These are phyloP conservation scores for Clarias gariepinus DNA, from an alignment of 2,113 vertebrate species.

Conservation along the genomic window DNA sequence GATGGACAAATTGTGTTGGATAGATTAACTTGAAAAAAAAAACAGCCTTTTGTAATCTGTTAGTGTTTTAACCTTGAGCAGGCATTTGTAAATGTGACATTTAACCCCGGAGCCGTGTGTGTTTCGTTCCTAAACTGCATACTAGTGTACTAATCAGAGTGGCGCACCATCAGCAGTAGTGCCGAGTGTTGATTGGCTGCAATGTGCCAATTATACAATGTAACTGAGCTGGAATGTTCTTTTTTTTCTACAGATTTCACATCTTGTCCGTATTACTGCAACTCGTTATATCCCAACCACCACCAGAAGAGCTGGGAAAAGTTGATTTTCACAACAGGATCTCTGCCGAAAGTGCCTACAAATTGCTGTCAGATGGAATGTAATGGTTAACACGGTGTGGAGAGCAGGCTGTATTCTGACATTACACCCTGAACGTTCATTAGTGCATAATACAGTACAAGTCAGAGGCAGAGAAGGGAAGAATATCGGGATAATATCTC, in stretches of 20 bases:
- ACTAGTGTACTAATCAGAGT: not conserved
- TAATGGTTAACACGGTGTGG: constrained; percentile 3
- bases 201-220: not conserved
- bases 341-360: constrained; percentile 1
- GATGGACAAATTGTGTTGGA: too few relatives aligned
- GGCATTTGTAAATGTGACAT: not conserved
- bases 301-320: not conserved
- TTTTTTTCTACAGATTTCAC: not conserved
- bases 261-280: not conserved
- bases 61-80: not conserved
- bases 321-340: not conserved
- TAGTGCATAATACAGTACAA: not conserved
- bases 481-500: not conserved
- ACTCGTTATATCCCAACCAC: not conserved
- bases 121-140: not conserved
- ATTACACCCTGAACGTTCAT: not conserved
- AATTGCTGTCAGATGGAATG: constrained; percentile 10
- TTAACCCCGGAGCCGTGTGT: not conserved
- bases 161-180: not conserved
- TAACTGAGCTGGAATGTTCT: not conserved
- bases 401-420: constrained; percentile 2
- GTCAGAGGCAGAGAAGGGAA: not conserved
- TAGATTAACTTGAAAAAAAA: not conserved
- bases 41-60: too few relatives aligned
- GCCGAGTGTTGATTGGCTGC: not conserved